Percentiles rank a stretch among this genome's conserved stretches.
Conservation (phyloP, 2,113 vertebrate species). For the Chrysochloris asiatica region DNA sequence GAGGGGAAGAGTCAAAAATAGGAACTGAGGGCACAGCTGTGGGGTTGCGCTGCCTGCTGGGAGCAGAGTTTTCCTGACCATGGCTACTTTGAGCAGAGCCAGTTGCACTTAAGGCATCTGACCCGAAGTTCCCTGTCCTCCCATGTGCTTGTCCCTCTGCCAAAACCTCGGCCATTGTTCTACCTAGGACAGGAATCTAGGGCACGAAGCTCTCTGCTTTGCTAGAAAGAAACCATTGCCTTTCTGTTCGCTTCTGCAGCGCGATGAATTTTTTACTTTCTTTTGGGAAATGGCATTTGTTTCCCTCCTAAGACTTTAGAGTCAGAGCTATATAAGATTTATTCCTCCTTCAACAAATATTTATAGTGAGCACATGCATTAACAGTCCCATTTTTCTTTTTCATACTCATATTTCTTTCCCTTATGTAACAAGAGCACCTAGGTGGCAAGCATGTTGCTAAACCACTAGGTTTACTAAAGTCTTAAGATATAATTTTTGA, state of each 20-base stretch:
- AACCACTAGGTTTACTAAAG: neutral
- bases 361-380: neutral
- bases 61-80: neutral
- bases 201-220: slow-evolving; percentile 46
- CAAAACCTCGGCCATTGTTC: slow-evolving; percentile 46
- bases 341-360: neutral
- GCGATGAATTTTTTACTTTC: neutral
- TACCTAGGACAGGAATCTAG: slow-evolving; percentile 62
- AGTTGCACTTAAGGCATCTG: neutral
- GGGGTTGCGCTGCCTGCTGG: neutral
- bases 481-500: neutral
- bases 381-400: neutral
- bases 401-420: neutral
- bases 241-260: neutral
- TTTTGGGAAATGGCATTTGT: neutral
- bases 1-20: slow-evolving; percentile 12
- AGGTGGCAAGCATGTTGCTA: neutral
- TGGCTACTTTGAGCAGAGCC: neutral
- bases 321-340: neutral
- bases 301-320: neutral
- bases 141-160: slow-evolving; percentile 49
- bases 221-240: neutral
- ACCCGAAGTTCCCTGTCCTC: neutral
- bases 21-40: neutral
- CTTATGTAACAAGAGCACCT: slow-evolving; percentile 13